phyloP scores from a whole-genome alignment of 2,797 vertebrate species.

The Nasua narica region DNA sequence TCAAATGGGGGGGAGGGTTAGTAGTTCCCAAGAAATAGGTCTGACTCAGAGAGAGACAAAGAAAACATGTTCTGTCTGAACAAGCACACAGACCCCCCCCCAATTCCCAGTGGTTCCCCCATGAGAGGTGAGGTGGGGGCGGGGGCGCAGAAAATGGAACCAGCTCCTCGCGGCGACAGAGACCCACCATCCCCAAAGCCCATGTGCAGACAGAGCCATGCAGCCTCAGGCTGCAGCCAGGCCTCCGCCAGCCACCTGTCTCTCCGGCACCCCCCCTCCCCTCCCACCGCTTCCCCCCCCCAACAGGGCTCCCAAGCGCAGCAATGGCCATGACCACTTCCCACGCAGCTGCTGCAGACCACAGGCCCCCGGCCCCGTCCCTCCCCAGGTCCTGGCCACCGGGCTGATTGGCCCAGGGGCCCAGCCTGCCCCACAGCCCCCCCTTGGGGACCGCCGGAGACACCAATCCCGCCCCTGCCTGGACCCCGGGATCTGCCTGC shows the following conservation, averaged over 20 bases:
- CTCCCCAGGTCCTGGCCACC: not conserved
- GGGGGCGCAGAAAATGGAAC: not conserved
- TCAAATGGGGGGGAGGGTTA: not conserved
- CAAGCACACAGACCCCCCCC: not conserved
- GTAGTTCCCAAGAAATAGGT: constrained; percentile 15
- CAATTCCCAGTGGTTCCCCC: not conserved
- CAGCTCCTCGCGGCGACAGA: not conserved
- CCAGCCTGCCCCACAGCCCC: not conserved
- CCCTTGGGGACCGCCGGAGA: not conserved
- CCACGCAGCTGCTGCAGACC: not conserved
- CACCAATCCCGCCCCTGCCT: constrained; percentile 27
- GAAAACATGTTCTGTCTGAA: not conserved
- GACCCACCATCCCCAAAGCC: not conserved
- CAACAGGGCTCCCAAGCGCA: not conserved
- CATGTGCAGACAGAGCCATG: not conserved
- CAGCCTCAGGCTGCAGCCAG: not conserved
- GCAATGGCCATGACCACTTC: not conserved
- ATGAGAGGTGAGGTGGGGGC: not conserved
- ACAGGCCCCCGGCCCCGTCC: not conserved
- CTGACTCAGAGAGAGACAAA: constrained; percentile 3
- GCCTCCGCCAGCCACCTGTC: not conserved
- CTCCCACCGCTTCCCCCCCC: not conserved
- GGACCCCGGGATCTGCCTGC: not conserved
- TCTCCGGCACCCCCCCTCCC: not conserved
- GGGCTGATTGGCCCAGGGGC: not conserved